Conservation (phyloP, 2,888 invertebrate species). For the Tipula helvola region DNA sequence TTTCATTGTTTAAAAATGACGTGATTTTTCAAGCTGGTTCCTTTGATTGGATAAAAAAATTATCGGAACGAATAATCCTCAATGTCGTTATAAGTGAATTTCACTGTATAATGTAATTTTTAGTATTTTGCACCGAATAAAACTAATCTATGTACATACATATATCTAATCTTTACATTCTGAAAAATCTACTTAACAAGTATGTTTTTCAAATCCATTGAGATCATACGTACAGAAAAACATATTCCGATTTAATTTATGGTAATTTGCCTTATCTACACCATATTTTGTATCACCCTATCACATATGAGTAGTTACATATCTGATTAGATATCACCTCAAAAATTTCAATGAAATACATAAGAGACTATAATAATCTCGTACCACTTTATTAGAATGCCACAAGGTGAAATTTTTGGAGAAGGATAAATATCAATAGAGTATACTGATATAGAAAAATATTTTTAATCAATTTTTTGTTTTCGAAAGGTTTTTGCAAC, state of each 20-base stretch:
- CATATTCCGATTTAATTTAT: background rate
- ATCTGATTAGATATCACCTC: background rate
- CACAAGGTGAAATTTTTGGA: background rate
- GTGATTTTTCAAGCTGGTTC: too few species aligned
- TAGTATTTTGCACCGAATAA: too few species aligned
- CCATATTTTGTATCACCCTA: background rate
- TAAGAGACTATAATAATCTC: background rate
- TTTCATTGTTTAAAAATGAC: too few species aligned
- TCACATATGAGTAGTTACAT: background rate
- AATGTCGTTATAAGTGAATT: too few species aligned
- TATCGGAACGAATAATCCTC: too few species aligned
- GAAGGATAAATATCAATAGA: background rate
- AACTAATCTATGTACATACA: too few species aligned
- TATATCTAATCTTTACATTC: too few species aligned
- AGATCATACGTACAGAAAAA: background rate
- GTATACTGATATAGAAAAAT: background rate
- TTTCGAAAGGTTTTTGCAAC: background rate
- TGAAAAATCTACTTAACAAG: too few species aligned
- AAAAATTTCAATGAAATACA: background rate
- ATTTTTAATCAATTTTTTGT: background rate
- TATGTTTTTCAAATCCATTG: background rate
- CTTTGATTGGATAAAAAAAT: too few species aligned
- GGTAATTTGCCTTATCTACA: background rate
- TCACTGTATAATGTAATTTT: too few species aligned
- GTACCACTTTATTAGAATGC: background rate